Conservation (phyloP, 2,113 vertebrate species). For the human region GRCh38 chr12:112711001-112711500, state of each 20-base stretch:
- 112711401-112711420: neutral
- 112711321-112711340: neutral
- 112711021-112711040: fast-evolving
- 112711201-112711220: neutral
- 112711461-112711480: neutral
- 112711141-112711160: neutral
- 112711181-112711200: neutral
- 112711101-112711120: neutral
- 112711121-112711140: neutral
- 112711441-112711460: neutral
- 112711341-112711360: neutral
- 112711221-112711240: neutral
- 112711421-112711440: neutral
- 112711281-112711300: neutral
- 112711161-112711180: neutral
- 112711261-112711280: neutral
- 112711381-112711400: neutral
- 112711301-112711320: neutral
- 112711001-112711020: neutral
- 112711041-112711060: neutral
- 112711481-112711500: neutral
- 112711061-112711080: neutral
- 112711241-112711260: neutral
- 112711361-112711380: neutral
- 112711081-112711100: neutral